Conservation (phyloP, 35 echinoderm and acorn worm genomes). For the Strongylocentrotus purpuratus region DNA sequence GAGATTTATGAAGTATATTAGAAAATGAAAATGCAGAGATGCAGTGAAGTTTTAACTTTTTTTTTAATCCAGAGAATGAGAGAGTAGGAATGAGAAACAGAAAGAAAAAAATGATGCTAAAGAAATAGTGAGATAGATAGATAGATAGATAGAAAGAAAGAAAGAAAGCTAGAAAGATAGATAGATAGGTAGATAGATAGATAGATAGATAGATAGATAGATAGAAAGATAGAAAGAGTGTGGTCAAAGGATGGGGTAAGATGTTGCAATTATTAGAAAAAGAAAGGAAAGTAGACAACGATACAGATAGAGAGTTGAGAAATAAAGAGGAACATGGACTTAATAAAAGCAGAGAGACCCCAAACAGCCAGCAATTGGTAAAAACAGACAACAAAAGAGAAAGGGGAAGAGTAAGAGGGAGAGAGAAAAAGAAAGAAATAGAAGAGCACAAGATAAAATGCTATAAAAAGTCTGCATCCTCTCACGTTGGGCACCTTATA, state of each 20-base stretch:
- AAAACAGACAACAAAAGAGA: neutral
- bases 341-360: neutral
- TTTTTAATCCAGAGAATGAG: neutral
- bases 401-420: neutral
- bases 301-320: neutral
- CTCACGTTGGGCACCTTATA: neutral
- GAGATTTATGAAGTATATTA: neutral
- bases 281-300: neutral
- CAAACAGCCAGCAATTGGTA: neutral
- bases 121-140: neutral
- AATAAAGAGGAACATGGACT: neutral
- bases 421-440: neutral
- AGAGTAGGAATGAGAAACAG: neutral
- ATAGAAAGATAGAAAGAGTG: neutral
- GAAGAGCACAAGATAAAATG: neutral
- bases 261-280: neutral
- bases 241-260: too few species aligned
- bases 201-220: too few species aligned
- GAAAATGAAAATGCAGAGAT: neutral
- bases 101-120: neutral
- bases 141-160: neutral
- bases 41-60: too few species aligned
- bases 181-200: too few species aligned
- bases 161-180: neutral
- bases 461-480: neutral